These are phyloP conservation scores for Oxytorus armatus DNA, from an alignment of 2,888 invertebrate genomes.

Conservation along the genomic window DNA sequence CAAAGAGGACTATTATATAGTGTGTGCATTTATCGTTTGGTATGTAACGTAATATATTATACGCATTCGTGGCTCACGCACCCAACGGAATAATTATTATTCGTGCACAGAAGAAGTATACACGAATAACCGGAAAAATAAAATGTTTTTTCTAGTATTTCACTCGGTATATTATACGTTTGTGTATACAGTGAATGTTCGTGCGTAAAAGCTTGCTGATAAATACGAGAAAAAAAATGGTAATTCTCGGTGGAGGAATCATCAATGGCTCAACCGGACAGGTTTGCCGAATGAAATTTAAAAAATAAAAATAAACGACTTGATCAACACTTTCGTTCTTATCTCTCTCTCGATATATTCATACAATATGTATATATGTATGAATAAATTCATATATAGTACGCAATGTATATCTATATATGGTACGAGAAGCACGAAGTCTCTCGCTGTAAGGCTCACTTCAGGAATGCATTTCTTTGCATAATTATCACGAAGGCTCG, in stretches of 20 bases:
- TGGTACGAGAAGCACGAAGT: background rate
- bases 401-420: too few relatives aligned
- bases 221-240: conserved; percentile 11
- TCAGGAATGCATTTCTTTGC: conserved; percentile 36
- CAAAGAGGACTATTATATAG: too few relatives aligned
- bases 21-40: too few relatives aligned
- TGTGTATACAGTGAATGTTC: too few relatives aligned
- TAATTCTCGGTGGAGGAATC: conserved; percentile 18
- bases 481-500: conserved; percentile 35
- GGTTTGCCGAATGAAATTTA: conserved; percentile 31
- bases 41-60: background rate
- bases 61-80: conserved; percentile 42
- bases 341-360: conserved; percentile 36
- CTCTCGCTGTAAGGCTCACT: background rate
- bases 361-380: conserved; percentile 1
- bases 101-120: too few relatives aligned
- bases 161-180: background rate
- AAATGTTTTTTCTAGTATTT: background rate
- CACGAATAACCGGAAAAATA: conserved; percentile 59
- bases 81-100: too few relatives aligned
- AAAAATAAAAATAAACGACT: conserved; percentile 17
- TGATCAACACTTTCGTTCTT: conserved; percentile 51
- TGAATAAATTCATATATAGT: background rate
- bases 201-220: conserved; percentile 5
- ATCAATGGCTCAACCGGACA: conserved; percentile 37